phyloP scores from a whole-genome alignment of 2,113 vertebrate genomes.

The Balaeniceps rex region DNA sequence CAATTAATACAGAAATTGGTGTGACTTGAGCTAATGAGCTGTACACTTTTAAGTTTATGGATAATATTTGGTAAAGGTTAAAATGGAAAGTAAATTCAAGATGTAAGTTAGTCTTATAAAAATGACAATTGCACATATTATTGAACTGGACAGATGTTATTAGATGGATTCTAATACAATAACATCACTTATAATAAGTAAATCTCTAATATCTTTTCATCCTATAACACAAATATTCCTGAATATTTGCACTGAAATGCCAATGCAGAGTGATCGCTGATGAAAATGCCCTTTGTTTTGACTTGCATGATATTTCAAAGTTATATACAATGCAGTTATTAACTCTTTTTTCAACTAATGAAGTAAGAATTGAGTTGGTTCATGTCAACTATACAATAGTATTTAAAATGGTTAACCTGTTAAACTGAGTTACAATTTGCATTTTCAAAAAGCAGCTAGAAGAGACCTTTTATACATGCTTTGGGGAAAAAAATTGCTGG shows the following conservation, averaged over 20 bases:
- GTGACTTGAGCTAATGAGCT: not conserved
- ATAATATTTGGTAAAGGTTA: constrained; percentile 3
- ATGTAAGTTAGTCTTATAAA: not conserved
- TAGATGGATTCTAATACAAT: not conserved
- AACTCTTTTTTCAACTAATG: not conserved
- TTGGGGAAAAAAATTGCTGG: not conserved
- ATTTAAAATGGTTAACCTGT: not conserved
- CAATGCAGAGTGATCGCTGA: not conserved
- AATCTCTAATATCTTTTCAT: not conserved
- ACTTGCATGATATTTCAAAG: not conserved
- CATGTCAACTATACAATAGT: not conserved
- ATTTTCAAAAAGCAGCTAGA: not conserved
- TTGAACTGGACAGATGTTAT: not conserved
- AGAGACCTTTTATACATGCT: not conserved
- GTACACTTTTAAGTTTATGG: not conserved
- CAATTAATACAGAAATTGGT: not conserved
- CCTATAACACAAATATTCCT: not conserved
- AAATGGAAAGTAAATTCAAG: not conserved
- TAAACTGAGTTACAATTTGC: not conserved
- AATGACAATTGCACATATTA: not conserved
- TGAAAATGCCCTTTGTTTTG: not conserved
- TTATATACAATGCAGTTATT: not conserved
- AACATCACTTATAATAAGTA: not conserved
- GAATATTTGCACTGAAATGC: not conserved
- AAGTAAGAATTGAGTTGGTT: not conserved